Evolutionary conservation across 2,797 vertebrate genomes (phyloP).

Genomic region (Enteromius mattozi): DNA sequence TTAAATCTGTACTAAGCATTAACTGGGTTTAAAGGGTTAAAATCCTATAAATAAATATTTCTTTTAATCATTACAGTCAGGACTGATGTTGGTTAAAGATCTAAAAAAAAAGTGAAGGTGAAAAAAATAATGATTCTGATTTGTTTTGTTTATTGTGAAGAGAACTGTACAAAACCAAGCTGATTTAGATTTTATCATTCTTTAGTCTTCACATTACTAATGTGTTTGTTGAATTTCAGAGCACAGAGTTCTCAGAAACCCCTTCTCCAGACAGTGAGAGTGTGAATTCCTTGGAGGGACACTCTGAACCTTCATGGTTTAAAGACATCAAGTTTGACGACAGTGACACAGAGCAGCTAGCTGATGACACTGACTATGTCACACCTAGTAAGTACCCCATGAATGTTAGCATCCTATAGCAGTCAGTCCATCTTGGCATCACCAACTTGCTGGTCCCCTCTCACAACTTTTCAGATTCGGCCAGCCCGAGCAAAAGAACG

Average conservation of each 20-base stretch:
- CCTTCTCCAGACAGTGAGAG: constrained; percentile 98
- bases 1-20: background rate
- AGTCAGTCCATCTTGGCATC: background rate
- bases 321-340: constrained; percentile 99
- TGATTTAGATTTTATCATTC: background rate
- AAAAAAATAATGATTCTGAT: background rate
- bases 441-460: background rate
- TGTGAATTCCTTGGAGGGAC: constrained; percentile 95
- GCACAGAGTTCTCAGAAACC: constrained; percentile 95
- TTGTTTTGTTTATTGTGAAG: background rate
- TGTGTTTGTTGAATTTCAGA: constrained; percentile 74
- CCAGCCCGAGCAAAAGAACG: constrained; percentile 97
- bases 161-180: background rate
- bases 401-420: background rate
- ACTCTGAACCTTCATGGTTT: constrained; percentile 98
- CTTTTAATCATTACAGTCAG: background rate
- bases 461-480: constrained; percentile 82
- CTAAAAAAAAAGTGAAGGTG: background rate
- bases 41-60: background rate
- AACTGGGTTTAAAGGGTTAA: background rate
- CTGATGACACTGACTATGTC: constrained; percentile 90
- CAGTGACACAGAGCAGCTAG: constrained; percentile 95
- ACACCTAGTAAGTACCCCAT: constrained; percentile 80
- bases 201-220: background rate
- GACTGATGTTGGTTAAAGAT: background rate